Evolutionary conservation across 2,888 invertebrate species (phyloP).

Genomic region (Bombyx huttoni): DNA sequence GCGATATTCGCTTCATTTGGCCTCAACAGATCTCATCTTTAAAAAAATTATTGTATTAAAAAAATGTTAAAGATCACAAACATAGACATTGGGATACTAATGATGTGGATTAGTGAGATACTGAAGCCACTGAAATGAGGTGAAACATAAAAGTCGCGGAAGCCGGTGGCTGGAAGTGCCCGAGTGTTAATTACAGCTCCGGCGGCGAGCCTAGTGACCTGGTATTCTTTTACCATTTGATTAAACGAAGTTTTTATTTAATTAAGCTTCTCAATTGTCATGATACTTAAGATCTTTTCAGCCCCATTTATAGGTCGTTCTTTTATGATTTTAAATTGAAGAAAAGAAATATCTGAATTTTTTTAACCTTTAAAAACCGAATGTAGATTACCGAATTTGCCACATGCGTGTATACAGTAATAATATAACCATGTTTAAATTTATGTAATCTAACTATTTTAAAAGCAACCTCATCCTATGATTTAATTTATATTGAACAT

Average conservation of each 20-base stretch:
- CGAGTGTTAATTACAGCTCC: conserved; percentile 24
- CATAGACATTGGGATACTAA: not conserved
- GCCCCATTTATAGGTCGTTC: too few species aligned
- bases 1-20: not conserved
- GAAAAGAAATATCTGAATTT: too few species aligned
- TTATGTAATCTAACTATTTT: too few species aligned
- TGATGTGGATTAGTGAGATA: not conserved
- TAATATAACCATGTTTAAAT: too few species aligned
- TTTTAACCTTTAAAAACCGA: too few species aligned
- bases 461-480: too few species aligned
- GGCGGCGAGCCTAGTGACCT: conserved; percentile 12
- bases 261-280: not conserved
- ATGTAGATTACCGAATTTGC: too few species aligned
- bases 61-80: not conserved
- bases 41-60: not conserved
- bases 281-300: not conserved
- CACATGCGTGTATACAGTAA: too few species aligned
- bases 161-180: conserved; percentile 17
- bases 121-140: conserved; percentile 15
- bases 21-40: not conserved
- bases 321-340: too few species aligned
- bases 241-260: conserved; percentile 5
- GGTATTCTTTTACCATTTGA: conserved; percentile 13
- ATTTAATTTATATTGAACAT: too few species aligned
- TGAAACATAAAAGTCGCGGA: conserved; percentile 20